A percentile compares a stretch with the other conserved stretches of the same genome.
These are phyloP conservation scores for Morone saxatilis DNA, from an alignment of 2,113 vertebrate species.

Conservation along the genomic window DNA sequence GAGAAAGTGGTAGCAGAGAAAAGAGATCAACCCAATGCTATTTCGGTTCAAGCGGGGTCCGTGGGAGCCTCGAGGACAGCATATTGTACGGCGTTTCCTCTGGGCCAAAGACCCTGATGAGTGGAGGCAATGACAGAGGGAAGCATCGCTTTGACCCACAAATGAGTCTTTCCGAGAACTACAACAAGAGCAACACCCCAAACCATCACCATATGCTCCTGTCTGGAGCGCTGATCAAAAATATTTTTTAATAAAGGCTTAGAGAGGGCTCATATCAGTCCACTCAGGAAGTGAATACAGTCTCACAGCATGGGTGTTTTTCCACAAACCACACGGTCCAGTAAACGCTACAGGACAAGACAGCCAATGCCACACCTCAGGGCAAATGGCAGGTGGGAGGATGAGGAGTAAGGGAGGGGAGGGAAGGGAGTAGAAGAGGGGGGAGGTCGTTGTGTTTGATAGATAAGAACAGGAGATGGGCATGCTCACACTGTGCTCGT, in stretches of 20 bases:
- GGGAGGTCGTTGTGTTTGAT: conserved; percentile 47
- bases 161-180: background rate
- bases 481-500: conserved; percentile 85
- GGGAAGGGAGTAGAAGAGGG: background rate
- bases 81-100: background rate
- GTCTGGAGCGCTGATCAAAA: conserved; percentile 9
- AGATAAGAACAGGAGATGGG: conserved; percentile 69
- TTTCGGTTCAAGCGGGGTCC: conserved; percentile 24
- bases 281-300: background rate
- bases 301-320: background rate
- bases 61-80: conserved; percentile 19
- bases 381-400: conserved; percentile 18
- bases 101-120: conserved; percentile 3
- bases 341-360: conserved; percentile 1
- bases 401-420: conserved; percentile 8
- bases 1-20: conserved; percentile 1
- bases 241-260: background rate
- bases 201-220: conserved; percentile 7
- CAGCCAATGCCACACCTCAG: background rate
- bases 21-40: conserved; percentile 16
- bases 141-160: conserved; percentile 10
- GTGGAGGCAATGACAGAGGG: background rate
- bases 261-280: background rate
- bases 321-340: conserved; percentile 31
- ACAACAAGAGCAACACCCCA: conserved; percentile 7